These are phyloP conservation scores for Cecidostiba fungosa DNA, from an alignment of 2,888 invertebrate species.

Conservation along the genomic window DNA sequence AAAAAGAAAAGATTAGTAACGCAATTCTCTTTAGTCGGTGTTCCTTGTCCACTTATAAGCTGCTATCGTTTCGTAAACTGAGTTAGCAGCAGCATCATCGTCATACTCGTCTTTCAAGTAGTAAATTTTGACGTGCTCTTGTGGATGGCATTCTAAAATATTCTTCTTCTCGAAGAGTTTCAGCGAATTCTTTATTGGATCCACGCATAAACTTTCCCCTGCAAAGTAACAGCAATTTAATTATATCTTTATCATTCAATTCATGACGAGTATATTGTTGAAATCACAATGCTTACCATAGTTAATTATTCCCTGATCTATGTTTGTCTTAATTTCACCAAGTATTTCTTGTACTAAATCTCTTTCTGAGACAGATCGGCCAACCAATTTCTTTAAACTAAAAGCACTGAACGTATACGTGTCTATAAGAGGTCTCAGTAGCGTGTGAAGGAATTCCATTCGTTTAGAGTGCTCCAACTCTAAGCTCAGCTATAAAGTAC, in stretches of 20 bases:
- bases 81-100: conserved; percentile 71
- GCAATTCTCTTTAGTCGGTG: conserved; percentile 67
- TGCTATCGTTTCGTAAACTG: conserved; percentile 74
- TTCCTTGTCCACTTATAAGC: conserved; percentile 76
- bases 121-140: conserved; percentile 75
- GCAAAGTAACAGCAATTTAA: conserved; percentile 45
- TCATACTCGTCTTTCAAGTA: conserved; percentile 76
- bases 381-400: conserved; percentile 82
- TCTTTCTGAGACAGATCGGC: conserved; percentile 84
- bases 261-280: conserved; percentile 1
- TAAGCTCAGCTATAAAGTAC: conserved; percentile 74
- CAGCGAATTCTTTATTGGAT: conserved; percentile 92
- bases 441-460: conserved; percentile 83
- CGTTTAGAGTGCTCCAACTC: conserved; percentile 73
- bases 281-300: conserved; percentile 83
- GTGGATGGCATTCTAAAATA: conserved; percentile 84
- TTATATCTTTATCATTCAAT: not conserved
- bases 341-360: conserved; percentile 86
- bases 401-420: conserved; percentile 87
- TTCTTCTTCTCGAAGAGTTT: conserved; percentile 91
- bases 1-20: conserved; percentile 27
- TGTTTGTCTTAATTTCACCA: conserved; percentile 84
- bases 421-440: conserved; percentile 88
- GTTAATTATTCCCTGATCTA: conserved; percentile 82
- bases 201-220: conserved; percentile 95